Evolutionary conservation across 37 sponge, comb jelly and placozoan genomes (phyloP).

Genomic region (Mnemiopsis leidyi): DNA sequence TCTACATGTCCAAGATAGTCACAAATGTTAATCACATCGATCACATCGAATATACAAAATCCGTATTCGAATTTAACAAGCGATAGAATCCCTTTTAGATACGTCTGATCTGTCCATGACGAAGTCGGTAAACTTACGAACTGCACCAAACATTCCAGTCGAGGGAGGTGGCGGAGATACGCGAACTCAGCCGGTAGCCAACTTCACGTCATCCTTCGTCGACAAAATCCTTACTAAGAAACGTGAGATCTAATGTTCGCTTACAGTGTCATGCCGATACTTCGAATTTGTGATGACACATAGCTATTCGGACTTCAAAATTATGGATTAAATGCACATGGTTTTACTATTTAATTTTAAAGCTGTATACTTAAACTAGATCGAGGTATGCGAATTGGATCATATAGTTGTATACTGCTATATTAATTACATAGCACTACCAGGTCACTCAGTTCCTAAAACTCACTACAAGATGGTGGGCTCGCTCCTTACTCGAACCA

Average conservation of each 20-base stretch:
- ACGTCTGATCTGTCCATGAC: not conserved
- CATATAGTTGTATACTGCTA: not conserved
- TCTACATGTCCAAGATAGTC: no score
- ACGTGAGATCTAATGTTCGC: not conserved
- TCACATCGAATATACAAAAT: no score
- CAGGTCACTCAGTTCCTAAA: constrained; percentile 58
- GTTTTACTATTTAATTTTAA: no score
- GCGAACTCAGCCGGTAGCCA: not conserved
- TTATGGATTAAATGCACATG: no score
- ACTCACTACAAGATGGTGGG: not conserved
- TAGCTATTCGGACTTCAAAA: no score
- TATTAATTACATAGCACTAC: not conserved
- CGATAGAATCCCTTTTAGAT: not conserved
- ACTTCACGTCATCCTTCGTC: constrained; percentile 27
- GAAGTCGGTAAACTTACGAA: not conserved
- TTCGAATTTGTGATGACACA: no score
- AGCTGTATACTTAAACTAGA: no score
- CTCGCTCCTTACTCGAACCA: not conserved
- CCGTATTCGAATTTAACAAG: not conserved
- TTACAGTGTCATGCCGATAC: no score
- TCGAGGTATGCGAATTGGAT: no score
- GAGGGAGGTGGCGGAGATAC: not conserved
- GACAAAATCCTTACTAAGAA: constrained; percentile 15
- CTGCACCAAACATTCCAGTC: not conserved
- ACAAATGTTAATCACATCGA: no score